These are phyloP conservation scores for Bombus huntii DNA, from an alignment of 1,140 invertebrate species.

Conservation along the genomic window DNA sequence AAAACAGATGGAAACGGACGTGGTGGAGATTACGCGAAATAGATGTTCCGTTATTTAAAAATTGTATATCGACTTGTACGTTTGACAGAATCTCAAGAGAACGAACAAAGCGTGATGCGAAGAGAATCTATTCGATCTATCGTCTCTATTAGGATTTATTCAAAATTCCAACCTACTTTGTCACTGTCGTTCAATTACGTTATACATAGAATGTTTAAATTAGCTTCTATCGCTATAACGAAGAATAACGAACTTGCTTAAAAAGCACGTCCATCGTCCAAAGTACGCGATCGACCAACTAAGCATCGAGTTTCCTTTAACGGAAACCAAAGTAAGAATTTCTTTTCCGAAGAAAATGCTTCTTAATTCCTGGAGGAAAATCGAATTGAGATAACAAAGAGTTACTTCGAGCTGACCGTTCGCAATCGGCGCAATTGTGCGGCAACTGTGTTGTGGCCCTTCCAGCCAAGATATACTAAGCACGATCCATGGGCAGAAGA, in stretches of 20 bases:
- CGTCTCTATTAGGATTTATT: neutral
- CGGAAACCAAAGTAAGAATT: neutral
- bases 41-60: too few relatives aligned
- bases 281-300: neutral
- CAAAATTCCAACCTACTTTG: neutral
- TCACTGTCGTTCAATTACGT: too few relatives aligned
- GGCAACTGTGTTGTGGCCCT: slow-evolving; percentile 32
- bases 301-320: neutral
- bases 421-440: slow-evolving; percentile 50
- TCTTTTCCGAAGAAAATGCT: too few relatives aligned
- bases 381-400: slow-evolving; percentile 48
- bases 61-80: too few relatives aligned
- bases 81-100: too few relatives aligned
- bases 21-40: too few relatives aligned
- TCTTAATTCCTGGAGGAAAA: neutral
- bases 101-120: too few relatives aligned
- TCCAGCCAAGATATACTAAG: slow-evolving; percentile 31
- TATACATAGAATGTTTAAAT: neutral
- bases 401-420: neutral
- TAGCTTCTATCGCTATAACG: neutral
- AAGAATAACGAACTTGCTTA: neutral
- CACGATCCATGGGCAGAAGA: slow-evolving; percentile 22
- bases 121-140: too few relatives aligned
- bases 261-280: neutral
- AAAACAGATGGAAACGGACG: too few relatives aligned